Conservation (phyloP, 2,888 invertebrate genomes). For the Orthonevra nobilis region DNA sequence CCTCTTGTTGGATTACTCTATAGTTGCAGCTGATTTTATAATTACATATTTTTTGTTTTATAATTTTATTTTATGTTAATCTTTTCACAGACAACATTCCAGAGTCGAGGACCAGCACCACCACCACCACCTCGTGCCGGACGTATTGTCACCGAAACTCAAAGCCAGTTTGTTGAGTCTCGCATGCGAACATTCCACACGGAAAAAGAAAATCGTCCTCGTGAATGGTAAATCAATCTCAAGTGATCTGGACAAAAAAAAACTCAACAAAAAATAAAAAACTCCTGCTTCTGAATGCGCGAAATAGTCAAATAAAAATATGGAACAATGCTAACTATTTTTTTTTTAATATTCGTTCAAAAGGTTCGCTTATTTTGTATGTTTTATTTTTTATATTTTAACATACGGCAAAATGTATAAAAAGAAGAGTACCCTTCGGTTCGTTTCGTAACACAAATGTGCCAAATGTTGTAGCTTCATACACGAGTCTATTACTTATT, state of each 20-base stretch:
- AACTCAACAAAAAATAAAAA: neutral
- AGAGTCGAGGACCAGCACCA: slow-evolving; percentile 74
- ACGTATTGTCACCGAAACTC: slow-evolving; percentile 77
- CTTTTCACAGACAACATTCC: slow-evolving; percentile 75
- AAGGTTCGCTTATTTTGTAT: slow-evolving; percentile 13
- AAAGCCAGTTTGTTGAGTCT: slow-evolving; percentile 77
- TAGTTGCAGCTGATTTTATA: too few relatives aligned
- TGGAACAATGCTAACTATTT: slow-evolving; percentile 28
- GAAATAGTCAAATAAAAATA: slow-evolving; percentile 34
- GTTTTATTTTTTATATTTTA: neutral
- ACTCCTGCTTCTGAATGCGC: slow-evolving; percentile 14
- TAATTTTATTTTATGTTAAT: too few relatives aligned
- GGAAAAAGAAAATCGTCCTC: slow-evolving; percentile 73
- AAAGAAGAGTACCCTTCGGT: slow-evolving; percentile 38
- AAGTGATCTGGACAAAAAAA: neutral
- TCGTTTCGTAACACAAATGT: slow-evolving; percentile 37
- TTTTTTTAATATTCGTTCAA: neutral
- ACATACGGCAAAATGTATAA: neutral
- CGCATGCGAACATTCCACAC: slow-evolving; percentile 75
- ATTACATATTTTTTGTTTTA: too few relatives aligned
- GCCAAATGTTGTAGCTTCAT: slow-evolving; percentile 38
- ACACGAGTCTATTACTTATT: too few relatives aligned
- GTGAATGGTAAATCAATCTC: slow-evolving; percentile 76
- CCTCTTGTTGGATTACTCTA: too few relatives aligned
- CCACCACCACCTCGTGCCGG: slow-evolving; percentile 75